Conservation (phyloP, 2,888 invertebrate genomes). For the Coremacera marginata region DNA sequence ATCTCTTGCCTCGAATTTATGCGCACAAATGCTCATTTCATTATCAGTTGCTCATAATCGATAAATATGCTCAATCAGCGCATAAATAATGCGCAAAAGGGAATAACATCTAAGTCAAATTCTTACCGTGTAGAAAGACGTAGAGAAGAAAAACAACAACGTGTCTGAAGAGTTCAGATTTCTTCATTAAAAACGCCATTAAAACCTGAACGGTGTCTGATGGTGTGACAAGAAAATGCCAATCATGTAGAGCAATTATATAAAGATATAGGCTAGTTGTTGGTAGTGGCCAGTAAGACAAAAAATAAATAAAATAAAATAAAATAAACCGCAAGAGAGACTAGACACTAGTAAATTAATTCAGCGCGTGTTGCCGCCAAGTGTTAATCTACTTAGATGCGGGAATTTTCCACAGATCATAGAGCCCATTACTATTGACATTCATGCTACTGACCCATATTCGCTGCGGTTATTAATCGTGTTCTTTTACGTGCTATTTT, state of each 20-base stretch:
- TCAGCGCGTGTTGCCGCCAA: background rate
- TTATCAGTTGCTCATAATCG: too few species aligned
- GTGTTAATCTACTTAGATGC: conserved; percentile 10
- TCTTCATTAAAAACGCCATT: conserved; percentile 60
- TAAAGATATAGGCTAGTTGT: background rate
- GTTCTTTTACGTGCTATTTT: too few species aligned
- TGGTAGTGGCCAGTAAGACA: background rate
- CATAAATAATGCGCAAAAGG: too few species aligned
- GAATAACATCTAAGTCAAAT: too few species aligned
- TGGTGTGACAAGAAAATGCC: background rate
- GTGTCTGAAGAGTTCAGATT: conserved; percentile 42
- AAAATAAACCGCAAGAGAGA: background rate
- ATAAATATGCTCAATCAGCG: too few species aligned
- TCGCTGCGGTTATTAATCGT: background rate
- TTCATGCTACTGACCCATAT: conserved; percentile 39
- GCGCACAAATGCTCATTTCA: too few species aligned
- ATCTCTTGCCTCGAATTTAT: too few species aligned
- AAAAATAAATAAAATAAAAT: background rate
- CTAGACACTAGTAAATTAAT: background rate
- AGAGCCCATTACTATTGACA: conserved; percentile 14
- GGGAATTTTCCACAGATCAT: background rate
- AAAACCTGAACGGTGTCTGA: background rate
- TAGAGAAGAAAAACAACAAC: background rate
- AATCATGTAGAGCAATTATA: background rate
- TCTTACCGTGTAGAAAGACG: too few species aligned